Evolutionary conservation across 2,113 vertebrate species (phyloP).

Genomic region (Cichladusa arquata): DNA sequence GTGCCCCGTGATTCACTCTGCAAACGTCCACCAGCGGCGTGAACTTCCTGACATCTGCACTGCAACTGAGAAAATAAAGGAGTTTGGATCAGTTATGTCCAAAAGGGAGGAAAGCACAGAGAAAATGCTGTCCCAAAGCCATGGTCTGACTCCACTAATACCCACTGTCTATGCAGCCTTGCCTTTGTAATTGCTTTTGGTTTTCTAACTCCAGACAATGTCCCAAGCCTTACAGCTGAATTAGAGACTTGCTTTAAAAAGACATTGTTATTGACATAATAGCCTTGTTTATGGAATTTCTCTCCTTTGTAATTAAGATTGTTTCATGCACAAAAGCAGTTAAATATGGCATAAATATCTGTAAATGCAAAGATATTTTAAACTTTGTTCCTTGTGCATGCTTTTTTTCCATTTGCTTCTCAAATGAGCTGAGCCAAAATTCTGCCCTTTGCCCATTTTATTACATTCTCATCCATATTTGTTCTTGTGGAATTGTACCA

Average conservation of each 20-base stretch:
- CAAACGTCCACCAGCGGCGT: neutral
- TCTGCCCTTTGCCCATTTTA: neutral
- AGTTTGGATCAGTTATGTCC: neutral
- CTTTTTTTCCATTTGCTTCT: neutral
- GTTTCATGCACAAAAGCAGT: conserved; percentile 35
- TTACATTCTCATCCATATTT: neutral
- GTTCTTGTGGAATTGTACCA: neutral
- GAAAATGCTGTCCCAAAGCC: neutral
- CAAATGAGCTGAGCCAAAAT: neutral
- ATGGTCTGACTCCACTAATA: conserved; percentile 17
- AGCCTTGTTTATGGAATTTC: conserved; percentile 38
- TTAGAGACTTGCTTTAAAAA: conserved; percentile 58
- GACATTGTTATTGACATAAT: conserved; percentile 41
- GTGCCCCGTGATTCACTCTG: conserved; percentile 22
- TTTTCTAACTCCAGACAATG: conserved; percentile 38
- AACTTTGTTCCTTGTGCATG: neutral
- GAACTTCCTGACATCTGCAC: conserved; percentile 21
- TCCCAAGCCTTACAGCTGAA: conserved; percentile 38
- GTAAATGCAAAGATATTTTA: conserved; percentile 12
- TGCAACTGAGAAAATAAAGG: conserved; percentile 3
- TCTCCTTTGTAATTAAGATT: conserved; percentile 40
- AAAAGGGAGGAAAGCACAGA: neutral
- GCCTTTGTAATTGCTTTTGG: conserved; percentile 59
- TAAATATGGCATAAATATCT: conserved; percentile 24
- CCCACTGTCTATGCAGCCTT: neutral